Percentiles rank a stretch among this genome's conserved stretches.
phyloP scores from a whole-genome alignment of 2,113 vertebrate species.

The Eira barbara region DNA sequence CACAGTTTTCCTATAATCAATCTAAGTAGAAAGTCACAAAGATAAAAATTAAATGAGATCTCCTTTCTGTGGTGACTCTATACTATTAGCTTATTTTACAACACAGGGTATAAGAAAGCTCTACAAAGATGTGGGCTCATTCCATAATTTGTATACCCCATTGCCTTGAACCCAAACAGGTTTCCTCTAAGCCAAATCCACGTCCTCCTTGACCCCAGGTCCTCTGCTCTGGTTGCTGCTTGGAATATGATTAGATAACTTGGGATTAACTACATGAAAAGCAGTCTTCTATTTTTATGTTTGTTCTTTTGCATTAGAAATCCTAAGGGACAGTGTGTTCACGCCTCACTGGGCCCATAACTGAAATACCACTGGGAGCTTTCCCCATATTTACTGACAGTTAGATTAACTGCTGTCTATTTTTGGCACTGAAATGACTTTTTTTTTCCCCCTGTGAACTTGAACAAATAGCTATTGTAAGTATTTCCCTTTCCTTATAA shows the following conservation, averaged over 20 bases:
- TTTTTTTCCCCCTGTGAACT: slow-evolving; percentile 36
- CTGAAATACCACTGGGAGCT: slow-evolving; percentile 45
- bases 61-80: background rate
- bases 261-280: slow-evolving; percentile 35
- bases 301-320: slow-evolving; percentile 64
- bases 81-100: slow-evolving; percentile 20
- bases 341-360: slow-evolving; percentile 50
- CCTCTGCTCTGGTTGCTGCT: background rate
- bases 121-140: background rate
- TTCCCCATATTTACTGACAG: slow-evolving; percentile 36
- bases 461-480: slow-evolving; percentile 57
- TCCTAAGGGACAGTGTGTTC: slow-evolving; percentile 55
- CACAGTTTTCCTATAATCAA: background rate
- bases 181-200: background rate
- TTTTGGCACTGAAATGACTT: slow-evolving; percentile 38
- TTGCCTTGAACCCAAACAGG: background rate
- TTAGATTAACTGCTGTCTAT: slow-evolving; percentile 64
- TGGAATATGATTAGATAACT: slow-evolving; percentile 19
- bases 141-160: background rate
- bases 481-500: slow-evolving; percentile 50
- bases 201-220: background rate
- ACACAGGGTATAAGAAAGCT: background rate
- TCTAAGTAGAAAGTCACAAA: background rate
- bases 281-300: slow-evolving; percentile 61
- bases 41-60: background rate